phyloP scores from a whole-genome alignment of 2,113 vertebrate species.

The Struthidea cinerea region DNA sequence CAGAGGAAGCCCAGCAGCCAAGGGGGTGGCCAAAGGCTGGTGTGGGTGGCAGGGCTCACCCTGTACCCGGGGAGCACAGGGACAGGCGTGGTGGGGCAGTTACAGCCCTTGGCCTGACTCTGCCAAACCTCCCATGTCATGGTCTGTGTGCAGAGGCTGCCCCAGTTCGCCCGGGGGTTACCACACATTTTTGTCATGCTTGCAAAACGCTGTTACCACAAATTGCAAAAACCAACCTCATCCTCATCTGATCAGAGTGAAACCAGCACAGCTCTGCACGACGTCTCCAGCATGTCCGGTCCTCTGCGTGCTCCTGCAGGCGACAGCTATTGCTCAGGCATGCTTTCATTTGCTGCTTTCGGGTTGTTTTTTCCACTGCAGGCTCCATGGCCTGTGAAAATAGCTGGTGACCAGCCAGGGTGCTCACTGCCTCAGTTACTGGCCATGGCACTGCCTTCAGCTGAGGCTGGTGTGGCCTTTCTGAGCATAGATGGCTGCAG shows the following conservation, averaged over 20 bases:
- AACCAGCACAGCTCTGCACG: background rate
- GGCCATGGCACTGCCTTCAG: background rate
- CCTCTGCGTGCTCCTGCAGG: background rate
- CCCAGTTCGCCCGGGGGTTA: background rate
- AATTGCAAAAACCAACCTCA: constrained; percentile 6
- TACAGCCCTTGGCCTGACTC: background rate
- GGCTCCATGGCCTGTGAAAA: background rate
- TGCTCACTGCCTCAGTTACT: background rate
- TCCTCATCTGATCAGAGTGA: constrained; percentile 3
- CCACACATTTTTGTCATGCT: constrained; percentile 17
- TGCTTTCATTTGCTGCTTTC: background rate
- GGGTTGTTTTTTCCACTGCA: background rate
- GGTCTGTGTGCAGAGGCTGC: background rate
- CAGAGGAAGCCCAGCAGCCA: background rate
- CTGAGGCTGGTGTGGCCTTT: background rate
- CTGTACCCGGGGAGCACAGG: background rate
- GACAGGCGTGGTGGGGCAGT: background rate
- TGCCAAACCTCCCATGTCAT: accelerated
- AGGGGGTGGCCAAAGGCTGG: background rate
- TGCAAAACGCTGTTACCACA: constrained; percentile 36
- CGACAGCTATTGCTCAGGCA: background rate
- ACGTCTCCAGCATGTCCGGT: background rate
- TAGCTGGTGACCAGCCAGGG: background rate
- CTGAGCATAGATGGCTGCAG: accelerated
- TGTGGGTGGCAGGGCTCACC: background rate